These are phyloP conservation scores for Plutomurus gul DNA, from an alignment of 1,140 invertebrate species.

Conservation along the genomic window DNA sequence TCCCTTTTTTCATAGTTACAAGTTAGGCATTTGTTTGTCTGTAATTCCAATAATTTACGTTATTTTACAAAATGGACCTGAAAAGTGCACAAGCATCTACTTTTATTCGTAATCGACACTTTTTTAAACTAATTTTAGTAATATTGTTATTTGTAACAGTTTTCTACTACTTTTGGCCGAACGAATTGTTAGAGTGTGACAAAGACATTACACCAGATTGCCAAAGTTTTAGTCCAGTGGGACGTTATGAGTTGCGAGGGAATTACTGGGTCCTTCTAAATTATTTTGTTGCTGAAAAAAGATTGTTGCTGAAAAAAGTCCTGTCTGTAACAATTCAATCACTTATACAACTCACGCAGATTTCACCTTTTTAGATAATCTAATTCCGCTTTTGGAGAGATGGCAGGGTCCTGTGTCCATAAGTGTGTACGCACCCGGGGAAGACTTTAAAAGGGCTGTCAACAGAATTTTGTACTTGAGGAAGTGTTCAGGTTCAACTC, in stretches of 20 bases:
- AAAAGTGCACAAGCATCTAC: no score
- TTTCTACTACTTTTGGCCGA: no score
- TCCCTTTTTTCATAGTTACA: no score
- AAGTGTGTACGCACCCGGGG: slow-evolving; percentile 75
- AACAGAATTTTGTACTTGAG: slow-evolving; percentile 70
- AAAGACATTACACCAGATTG: no score
- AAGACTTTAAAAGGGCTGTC: slow-evolving; percentile 68
- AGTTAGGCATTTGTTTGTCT: no score
- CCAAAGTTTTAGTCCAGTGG: no score
- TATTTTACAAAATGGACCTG: no score
- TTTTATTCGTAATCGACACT: no score
- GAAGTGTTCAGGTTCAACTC: slow-evolving; percentile 63
- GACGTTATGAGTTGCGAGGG: slow-evolving; percentile 67
- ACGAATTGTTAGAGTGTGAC: no score
- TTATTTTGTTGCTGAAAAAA: slow-evolving; percentile 66
- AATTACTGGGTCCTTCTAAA: slow-evolving; percentile 89
- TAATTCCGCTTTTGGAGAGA: slow-evolving; percentile 75
- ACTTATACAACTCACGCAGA: slow-evolving; percentile 91
- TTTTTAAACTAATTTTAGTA: no score
- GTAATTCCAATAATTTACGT: no score
- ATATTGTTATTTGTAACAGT: no score
- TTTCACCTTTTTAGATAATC: slow-evolving; percentile 86
- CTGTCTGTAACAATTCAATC: slow-evolving; percentile 77
- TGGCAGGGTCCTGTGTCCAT: slow-evolving; percentile 74
- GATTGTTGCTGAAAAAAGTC: slow-evolving; percentile 58